Evolutionary conservation across 2,888 invertebrate species (phyloP), one percentile per base, ranked within the genome.

Genomic region (Apodemia zela): DNA sequence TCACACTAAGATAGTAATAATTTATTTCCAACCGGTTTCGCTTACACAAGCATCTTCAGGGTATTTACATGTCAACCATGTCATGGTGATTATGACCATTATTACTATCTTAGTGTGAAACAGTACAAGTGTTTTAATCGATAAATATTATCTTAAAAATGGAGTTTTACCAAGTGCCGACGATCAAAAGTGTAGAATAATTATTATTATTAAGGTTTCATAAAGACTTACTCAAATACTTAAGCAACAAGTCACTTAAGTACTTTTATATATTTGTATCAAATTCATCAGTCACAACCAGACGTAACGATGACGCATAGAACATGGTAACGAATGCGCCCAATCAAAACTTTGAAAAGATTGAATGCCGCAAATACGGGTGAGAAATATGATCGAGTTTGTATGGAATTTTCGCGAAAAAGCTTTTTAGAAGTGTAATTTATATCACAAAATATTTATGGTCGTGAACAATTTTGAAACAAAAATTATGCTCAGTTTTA

Each of bases 281-380:
- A 54, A 54, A 54, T 25, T 25, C 25, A 62, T 54, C 51, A 29
- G 17, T 47, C 47, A 51, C 54, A 54, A 54, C 11, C 54, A 54
- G 54, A 54, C 21, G 5, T 21, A 54, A 64, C 60, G 77, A 60
- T 85, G 86, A 86, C 83, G 83, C 82, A 85, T 84, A 76, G 79
- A 75, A 75, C 75, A 73, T 77, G 76, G 82, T 87, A 84, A 87
- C 85, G 82, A 86, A 89, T 88, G 85, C 84, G 83, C 83, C 84
- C 83, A 86, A 87, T 89, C 87, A 87, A 85, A 89, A 89, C 86
- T 88, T 89, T 76, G 81, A 74, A 81, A 80, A 88, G 87, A 87
- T 87, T 87, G 84, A 88, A 87, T 81, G 84, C 84, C 79, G 75
- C 79, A 81, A 84, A 84, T 84, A 74, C 75, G 66, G 71, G 65